A percentile compares a stretch with the other conserved stretches of the same genome.
phyloP scores from a whole-genome alignment of 2,888 invertebrate genomes.

The Chydorus sphaericus region DNA sequence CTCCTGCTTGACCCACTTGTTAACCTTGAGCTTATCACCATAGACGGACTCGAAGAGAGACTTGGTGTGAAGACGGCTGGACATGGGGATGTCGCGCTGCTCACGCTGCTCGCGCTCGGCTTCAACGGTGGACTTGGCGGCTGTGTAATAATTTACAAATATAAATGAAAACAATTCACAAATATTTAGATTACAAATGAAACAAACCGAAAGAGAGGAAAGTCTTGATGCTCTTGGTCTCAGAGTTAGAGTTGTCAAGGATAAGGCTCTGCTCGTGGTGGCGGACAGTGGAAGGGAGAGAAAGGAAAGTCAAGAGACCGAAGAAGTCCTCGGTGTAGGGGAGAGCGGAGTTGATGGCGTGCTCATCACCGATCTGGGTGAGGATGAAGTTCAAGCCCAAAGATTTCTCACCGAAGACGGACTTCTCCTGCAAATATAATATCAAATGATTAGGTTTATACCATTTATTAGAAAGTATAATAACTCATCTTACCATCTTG shows the following conservation, averaged over 20 bases:
- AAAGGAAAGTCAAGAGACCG: background rate
- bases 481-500: conserved; percentile 1
- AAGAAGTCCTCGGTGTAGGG: conserved; percentile 3
- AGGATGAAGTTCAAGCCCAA: conserved; percentile 4
- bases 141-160: no score
- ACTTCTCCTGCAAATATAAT: background rate
- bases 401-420: background rate
- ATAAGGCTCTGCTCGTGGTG: background rate
- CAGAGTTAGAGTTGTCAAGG: conserved; percentile 19
- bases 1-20: background rate
- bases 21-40: background rate
- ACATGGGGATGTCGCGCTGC: background rate
- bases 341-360: background rate
- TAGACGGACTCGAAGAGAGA: conserved; percentile 1
- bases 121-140: background rate
- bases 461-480: background rate
- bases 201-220: background rate
- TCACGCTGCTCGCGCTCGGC: background rate
- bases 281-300: background rate
- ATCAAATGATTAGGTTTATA: background rate
- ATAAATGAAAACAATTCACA: no score
- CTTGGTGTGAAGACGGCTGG: background rate
- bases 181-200: background rate
- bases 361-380: background rate
- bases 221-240: conserved; percentile 24